Base-by-base conservation (phyloP, 2,888 invertebrate species). In the Plagiodera versicolora region DNA sequence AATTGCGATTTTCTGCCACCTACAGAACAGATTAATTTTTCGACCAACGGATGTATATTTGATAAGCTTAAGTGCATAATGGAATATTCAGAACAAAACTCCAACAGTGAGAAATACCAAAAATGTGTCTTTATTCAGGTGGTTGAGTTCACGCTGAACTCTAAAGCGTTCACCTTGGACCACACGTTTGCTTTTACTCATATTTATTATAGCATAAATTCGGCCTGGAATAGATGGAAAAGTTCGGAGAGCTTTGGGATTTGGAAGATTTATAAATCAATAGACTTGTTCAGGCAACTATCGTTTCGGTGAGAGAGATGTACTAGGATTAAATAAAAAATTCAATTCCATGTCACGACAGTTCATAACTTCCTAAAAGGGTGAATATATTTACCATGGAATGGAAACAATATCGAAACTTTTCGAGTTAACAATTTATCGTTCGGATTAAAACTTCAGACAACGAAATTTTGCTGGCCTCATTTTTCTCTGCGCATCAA, bases 311-410 rank as follows among this genome's bases (percentile, higher is more conserved):
- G 59, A 64, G 67, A 63, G 65, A 61, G 58, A 67, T 67, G 66
- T 56, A 53, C 58, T 60, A 49, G 67, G 63, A 68, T 70, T 70
- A 70, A 67, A 67, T 65, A 66, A 63, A 56, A 65, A 70, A 70
- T 70, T 68, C 70, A 70, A 70, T 70, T 70, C 67, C 61, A 63
- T 63, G 63, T 64, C 64, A 64, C 61, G 62, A 67, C 67, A 63
- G 64, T 61, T 59, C 58, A 61, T 63, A 67, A 60, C 66, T 68
- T 65, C 52, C 50, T 51, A 16, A 61, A 59, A 64, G 58, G 64
- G 48, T 63, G 64, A 67, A 63, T 67, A 63, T 59, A 64, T 64
- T 64, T 52, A 47, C 52, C 44, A 44, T 57, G 52, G 54, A 59
- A 54, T 58, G 35, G 49, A 56, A 61, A 60, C 46, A 48, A 30